A percentile compares a stretch with the other conserved stretches of the same genome.
Evolutionary conservation across 2,888 invertebrate species (phyloP).

Genomic region (Siphlonurus alternatus): DNA sequence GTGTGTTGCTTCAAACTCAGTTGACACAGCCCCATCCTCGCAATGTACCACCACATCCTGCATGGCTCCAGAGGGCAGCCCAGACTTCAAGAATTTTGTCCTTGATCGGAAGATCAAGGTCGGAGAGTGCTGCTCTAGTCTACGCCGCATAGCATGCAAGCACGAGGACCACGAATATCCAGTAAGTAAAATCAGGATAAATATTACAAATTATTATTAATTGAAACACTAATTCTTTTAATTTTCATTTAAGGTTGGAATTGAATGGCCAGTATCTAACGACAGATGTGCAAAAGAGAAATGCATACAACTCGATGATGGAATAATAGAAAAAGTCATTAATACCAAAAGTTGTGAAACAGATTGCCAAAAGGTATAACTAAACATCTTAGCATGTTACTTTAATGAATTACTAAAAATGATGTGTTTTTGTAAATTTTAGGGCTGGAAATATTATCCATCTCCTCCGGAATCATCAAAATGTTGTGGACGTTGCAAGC

Average conservation of each 20-base stretch:
- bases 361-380: constrained; percentile 11
- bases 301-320: constrained; percentile 18
- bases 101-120: constrained; percentile 33
- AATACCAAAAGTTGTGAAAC: constrained; percentile 19
- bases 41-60: constrained; percentile 38
- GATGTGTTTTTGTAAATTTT: neutral
- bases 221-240: neutral
- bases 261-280: constrained; percentile 20
- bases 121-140: constrained; percentile 45
- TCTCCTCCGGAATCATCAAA: constrained; percentile 11
- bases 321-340: constrained; percentile 13
- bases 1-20: constrained; percentile 27
- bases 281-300: constrained; percentile 19
- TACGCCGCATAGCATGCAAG: constrained; percentile 40
- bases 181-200: constrained; percentile 16
- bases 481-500: constrained; percentile 17
- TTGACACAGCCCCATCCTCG: constrained; percentile 10
- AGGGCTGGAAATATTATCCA: constrained; percentile 12
- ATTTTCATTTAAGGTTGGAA: constrained; percentile 16
- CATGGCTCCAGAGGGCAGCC: constrained; percentile 24
- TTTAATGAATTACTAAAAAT: too few relatives aligned
- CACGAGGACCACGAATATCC: constrained; percentile 22
- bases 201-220: neutral
- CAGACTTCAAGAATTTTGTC: constrained; percentile 36
- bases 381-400: too few relatives aligned